phyloP scores from a whole-genome alignment of 2,113 vertebrate genomes.

The Verasper variegatus region DNA sequence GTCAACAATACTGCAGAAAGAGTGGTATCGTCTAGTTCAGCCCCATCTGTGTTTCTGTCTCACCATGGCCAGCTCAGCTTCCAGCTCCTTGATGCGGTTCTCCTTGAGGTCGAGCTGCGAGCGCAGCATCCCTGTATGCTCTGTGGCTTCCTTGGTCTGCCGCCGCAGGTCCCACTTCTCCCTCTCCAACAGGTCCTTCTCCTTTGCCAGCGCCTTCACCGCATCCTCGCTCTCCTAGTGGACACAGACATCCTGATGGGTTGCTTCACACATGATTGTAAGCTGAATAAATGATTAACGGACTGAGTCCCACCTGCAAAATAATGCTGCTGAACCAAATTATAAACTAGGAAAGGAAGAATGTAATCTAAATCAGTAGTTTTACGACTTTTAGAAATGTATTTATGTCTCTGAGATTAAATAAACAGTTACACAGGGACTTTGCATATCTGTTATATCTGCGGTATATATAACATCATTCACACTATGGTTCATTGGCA shows the following conservation, averaged over 20 bases:
- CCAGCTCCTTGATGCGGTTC: constrained; percentile 99
- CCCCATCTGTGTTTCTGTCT: constrained; percentile 65
- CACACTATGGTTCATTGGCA: too few species aligned
- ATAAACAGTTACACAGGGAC: neutral
- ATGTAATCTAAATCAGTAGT: too few species aligned
- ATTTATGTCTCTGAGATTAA: too few species aligned
- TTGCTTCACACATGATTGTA: constrained; percentile 35
- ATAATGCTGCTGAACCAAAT: neutral
- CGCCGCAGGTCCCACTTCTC: constrained; percentile 98
- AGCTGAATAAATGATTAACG: neutral
- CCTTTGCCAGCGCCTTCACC: constrained; percentile 94
- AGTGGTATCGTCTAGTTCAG: neutral
- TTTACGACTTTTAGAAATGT: too few species aligned
- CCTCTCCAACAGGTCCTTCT: constrained; percentile 95
- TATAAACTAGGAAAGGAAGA: neutral
- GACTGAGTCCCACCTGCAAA: neutral
- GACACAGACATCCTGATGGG: constrained; percentile 65
- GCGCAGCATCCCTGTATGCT: constrained; percentile 91
- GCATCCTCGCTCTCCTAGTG: constrained; percentile 96
- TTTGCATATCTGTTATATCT: neutral
- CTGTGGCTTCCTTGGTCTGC: constrained; percentile 96
- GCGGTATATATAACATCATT: neutral
- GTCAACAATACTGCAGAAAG: neutral
- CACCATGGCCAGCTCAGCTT: constrained; percentile 98
- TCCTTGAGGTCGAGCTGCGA: constrained; percentile 98